Evolutionary conservation across 2,113 vertebrate species (phyloP).

Genomic region (Enhydra lutris): DNA sequence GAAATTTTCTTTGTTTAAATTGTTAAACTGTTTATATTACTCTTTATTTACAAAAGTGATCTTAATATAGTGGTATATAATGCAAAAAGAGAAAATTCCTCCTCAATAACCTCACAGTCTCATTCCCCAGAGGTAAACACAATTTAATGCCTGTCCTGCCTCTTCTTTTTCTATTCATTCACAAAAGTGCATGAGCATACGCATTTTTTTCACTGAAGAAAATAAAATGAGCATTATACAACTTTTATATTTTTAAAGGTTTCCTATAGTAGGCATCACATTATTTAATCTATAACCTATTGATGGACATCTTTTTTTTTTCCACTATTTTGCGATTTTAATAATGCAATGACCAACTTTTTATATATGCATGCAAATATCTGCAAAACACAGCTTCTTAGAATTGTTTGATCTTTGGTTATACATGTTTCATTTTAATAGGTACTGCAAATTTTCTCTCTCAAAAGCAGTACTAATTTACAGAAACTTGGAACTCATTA

Average conservation of each 20-base stretch:
- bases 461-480: not conserved
- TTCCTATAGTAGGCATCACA: not conserved
- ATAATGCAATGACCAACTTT: not conserved
- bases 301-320: not conserved
- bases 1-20: slow-evolving; percentile 6
- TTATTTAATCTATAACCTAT: not conserved
- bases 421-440: not conserved
- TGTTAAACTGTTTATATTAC: not conserved
- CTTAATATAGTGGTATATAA: not conserved
- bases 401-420: not conserved
- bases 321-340: not conserved
- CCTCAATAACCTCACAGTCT: not conserved
- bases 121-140: not conserved
- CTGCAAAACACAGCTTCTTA: not conserved
- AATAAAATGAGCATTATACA: not conserved
- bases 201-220: not conserved
- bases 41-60: slow-evolving; percentile 1
- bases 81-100: not conserved
- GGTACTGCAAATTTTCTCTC: not conserved
- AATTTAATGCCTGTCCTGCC: not conserved
- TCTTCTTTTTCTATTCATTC: not conserved
- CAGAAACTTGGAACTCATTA: not conserved
- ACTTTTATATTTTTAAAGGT: not conserved
- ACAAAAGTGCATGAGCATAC: not conserved
- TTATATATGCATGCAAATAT: not conserved